Base-by-base conservation (phyloP, 2,888 invertebrate genomes). In the Hylaea fasciaria region DNA sequence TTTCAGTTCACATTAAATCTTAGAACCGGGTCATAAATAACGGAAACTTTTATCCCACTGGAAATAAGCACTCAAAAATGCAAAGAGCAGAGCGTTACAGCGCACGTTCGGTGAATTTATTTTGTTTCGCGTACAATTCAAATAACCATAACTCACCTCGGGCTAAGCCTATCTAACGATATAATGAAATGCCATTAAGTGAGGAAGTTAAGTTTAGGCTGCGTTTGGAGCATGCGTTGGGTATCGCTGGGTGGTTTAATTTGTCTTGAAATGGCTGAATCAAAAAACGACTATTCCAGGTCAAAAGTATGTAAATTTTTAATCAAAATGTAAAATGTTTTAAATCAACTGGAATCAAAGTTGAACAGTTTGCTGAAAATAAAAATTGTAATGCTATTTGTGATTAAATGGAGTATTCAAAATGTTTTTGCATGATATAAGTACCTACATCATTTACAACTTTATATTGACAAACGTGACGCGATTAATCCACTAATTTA, bases 51-150 rank as follows among this genome's bases (percentile, higher is more conserved):
- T 92, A 91, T 92, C 92, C 91, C 82, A 78, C 86, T 82, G 85
- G 89, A 92, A 92, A 92, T 92, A 92, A 92, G 92, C 92, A 92
- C 92, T 92, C 92, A 92, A 92, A 92, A 92, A 92, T 92, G 92
- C 92, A 92, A 91, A 91, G 90, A 91, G 91, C 91, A 91, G 87
- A 90, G 89, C 91, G 85, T 81, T 74, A 90, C 86, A 91, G 89
- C 85, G 91, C 92, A 92, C 92, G 92, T 92, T 89, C 89, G 85
- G 84, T 89, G 89, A 92, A 92, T 92, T 92, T 92, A 92, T 92
- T 91, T 91, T 91, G 92, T 91, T 91, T 91, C 91, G 56, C 56
- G 86, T 81, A 91, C 91, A 91, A 91, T 92, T 92, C 91, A 92
- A 92, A 92, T 92, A 92, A 92, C 92, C 92, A 92, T 92, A 91